Conservation (phyloP, 2,888 invertebrate species). For the Temnothorax ravouxi region DNA sequence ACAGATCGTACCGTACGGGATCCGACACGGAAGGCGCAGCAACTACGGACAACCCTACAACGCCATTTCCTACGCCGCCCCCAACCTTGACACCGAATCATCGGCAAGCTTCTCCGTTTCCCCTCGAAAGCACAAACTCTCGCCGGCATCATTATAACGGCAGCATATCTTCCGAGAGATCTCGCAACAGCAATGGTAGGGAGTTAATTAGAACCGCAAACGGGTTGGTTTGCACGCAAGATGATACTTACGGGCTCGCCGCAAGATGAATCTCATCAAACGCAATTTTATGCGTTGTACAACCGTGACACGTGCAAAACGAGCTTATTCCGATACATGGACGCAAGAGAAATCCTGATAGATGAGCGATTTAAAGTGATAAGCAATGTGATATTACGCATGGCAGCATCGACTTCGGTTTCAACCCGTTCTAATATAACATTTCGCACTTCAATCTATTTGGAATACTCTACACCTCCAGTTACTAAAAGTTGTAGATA, state of each 20-base stretch:
- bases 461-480: not conserved
- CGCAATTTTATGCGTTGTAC: conserved; percentile 47
- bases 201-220: conserved; percentile 70
- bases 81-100: conserved; percentile 89
- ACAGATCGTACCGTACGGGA: conserved; percentile 92
- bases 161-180: conserved; percentile 81
- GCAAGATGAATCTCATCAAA: conserved; percentile 62
- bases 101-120: conserved; percentile 91
- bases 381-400: not conserved
- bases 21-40: conserved; percentile 90
- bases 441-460: not conserved
- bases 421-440: not conserved
- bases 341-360: conserved; percentile 32
- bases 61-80: conserved; percentile 88
- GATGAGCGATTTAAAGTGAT: conserved; percentile 53
- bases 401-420: not conserved
- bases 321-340: conserved; percentile 50
- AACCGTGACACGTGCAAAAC: conserved; percentile 17
- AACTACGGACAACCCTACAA: conserved; percentile 88
- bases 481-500: not conserved
- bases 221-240: conserved; percentile 51
- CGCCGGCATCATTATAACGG: conserved; percentile 87
- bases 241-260: conserved; percentile 62
- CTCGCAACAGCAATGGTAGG: conserved; percentile 82
- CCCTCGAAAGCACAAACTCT: conserved; percentile 90